Base-by-base conservation (phyloP, 2,888 invertebrate species). In the Penaeus monodon region DNA sequence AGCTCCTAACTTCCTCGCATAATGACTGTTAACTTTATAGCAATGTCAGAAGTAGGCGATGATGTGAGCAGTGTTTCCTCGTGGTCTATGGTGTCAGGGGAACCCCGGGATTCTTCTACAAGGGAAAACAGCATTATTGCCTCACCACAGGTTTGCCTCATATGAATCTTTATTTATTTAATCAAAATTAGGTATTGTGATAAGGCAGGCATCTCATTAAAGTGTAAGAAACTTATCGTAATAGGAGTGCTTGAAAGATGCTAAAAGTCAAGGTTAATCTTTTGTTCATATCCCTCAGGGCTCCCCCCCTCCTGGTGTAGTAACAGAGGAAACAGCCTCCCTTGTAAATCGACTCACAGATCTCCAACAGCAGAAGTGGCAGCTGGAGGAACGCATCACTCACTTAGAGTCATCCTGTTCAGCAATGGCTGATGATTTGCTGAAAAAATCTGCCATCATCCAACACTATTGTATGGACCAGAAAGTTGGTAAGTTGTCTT, bases 401-500 rank as follows among this genome's bases (percentile, higher is more conserved):
- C 93, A 93, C 89, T 91, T 94, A 87, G 93, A 94, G 91, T 91
- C 92, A 66, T 93, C 93, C 85, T 93, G 92, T 89, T 92, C 92
- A 65, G 92, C 93, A 24, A 93, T 94, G 93, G 93, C 93, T 22
- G 93, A 93, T 65, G 94, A 94, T 88, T 89, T 94, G 14, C 90
- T 93, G 57, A 91, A 92, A 85, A 93, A 93, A 90, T 91, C 92
- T 8, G 92, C 92, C 74, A 91, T 93, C 22, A 93, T 93, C 65
- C 92, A 93, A 89, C 92, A 93, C 90, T 93, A 93, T 91, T 93
- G 93, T 81, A 93, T 93, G 93, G 92, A 93, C 88, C 92, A 92
- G 78, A 80, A 83, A 68, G 80, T 66, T 84, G 77, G 10, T 64
- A 84, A 29, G 27, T 63, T n/a, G n/a, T 64, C 12, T 79, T 64